Conservation (phyloP, 2,113 vertebrate genomes). For the Arvicanthis niloticus region DNA sequence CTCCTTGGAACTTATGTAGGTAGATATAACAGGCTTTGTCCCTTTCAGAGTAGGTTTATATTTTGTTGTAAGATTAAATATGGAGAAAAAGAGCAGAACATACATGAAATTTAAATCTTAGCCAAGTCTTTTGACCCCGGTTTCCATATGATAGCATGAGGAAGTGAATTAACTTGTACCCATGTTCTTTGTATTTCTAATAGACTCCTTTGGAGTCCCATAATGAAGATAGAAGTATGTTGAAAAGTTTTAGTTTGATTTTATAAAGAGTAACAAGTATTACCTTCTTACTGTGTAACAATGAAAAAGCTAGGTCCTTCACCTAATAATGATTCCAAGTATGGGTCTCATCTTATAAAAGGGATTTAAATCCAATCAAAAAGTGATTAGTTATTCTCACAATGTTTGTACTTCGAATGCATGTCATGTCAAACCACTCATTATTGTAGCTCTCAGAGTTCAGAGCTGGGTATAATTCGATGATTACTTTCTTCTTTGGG, state of each 20-base stretch:
- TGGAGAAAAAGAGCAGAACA: neutral
- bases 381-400: neutral
- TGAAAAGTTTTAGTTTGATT: conserved; percentile 14
- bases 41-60: neutral
- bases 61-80: conserved; percentile 41
- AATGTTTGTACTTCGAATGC: neutral
- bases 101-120: conserved; percentile 28
- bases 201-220: neutral
- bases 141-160: neutral
- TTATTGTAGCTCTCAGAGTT: neutral
- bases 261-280: neutral
- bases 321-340: too few species aligned
- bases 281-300: neutral
- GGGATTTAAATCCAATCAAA: neutral
- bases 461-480: neutral
- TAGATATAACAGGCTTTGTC: neutral
- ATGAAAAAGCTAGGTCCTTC: neutral
- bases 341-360: neutral
- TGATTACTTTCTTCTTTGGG: neutral
- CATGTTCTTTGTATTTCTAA: neutral
- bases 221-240: neutral
- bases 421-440: neutral
- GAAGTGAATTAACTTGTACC: neutral
- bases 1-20: neutral
- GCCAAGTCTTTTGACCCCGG: neutral